Evolutionary conservation across 2,797 vertebrate genomes (phyloP), one percentile per base, ranked within the genome.

Genomic region (Paramormyrops hopkinsi): DNA sequence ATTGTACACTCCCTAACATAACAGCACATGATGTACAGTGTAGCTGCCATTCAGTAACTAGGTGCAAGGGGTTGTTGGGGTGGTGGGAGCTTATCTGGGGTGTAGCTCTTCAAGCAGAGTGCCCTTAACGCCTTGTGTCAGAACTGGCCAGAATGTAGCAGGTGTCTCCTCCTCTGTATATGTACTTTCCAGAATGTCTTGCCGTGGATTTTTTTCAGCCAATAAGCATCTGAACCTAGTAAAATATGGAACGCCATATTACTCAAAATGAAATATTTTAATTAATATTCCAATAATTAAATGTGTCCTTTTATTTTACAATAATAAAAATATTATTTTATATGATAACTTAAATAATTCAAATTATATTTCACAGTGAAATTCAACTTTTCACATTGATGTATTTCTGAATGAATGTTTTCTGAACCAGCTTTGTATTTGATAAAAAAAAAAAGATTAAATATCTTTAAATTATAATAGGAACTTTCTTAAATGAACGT

Each of bases 41-140:
- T 76, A 46, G 25, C 83, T 54, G 88, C n/a, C 69, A 37, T 11
- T 56, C 33, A 12, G 5, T 46, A 6, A 87, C 33, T 85, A 89
- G 84, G 65, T 87, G 84, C 41, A 17, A 12, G 50, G 3, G 44
- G 84, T n/a, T 46, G 51, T 62, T 54, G 65, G 14, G 19, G 50
- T 53, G n/a, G 22, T 4, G 83, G 33, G 9, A 19, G 54, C 48
- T 44, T 56, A 54, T 88, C 50, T 54, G 33, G 29, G 54, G 83
- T 48, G 33, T 25, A 50, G 4, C n/a, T n/a, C 4, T 73, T 69
- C 54, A 51, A 69, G 86, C 84, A 90, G 90, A 90, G 82, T 91
- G 86, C 88, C 88, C 90, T 90, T 90, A 65, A 87, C 90, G 50
- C 87, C 89, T 88, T 22, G 90, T 91, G 92, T 91, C 92, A 92